phyloP scores from a whole-genome alignment of 2,888 invertebrate genomes.

The Trissolcus brochymenae region DNA sequence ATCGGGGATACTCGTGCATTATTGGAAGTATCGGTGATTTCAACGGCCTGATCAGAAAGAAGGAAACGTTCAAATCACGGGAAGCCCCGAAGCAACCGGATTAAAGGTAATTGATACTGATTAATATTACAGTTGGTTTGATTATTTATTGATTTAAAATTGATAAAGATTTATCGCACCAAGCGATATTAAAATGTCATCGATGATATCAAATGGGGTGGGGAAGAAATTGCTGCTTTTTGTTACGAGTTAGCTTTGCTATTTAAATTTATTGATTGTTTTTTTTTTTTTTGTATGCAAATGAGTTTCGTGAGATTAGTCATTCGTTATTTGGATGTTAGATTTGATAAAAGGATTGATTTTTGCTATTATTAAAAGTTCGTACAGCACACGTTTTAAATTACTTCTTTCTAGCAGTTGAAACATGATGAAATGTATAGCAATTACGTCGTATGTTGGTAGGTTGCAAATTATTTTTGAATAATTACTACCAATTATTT shows the following conservation, averaged over 20 bases:
- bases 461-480: too few relatives aligned
- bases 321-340: constrained; percentile 4
- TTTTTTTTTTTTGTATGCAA: constrained; percentile 5
- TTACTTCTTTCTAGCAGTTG: not conserved
- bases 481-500: too few relatives aligned
- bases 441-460: too few relatives aligned
- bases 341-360: not conserved
- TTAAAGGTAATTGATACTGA: constrained; percentile 25
- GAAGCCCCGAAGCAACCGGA: constrained; percentile 1
- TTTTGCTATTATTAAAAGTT: not conserved
- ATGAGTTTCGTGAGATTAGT: constrained; percentile 7
- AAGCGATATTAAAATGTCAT: too few relatives aligned
- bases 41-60: constrained; percentile 76
- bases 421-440: too few relatives aligned
- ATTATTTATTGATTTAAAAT: not conserved
- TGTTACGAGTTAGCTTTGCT: too few relatives aligned
- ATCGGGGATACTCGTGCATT: constrained; percentile 66
- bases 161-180: too few relatives aligned
- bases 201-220: too few relatives aligned
- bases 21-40: constrained; percentile 77
- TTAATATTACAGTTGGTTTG: constrained; percentile 2
- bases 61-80: constrained; percentile 58
- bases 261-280: not conserved
- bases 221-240: too few relatives aligned
- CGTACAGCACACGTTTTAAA: not conserved